phyloP scores from a whole-genome alignment of 2,888 invertebrate genomes.

The Acleris emargana region DNA sequence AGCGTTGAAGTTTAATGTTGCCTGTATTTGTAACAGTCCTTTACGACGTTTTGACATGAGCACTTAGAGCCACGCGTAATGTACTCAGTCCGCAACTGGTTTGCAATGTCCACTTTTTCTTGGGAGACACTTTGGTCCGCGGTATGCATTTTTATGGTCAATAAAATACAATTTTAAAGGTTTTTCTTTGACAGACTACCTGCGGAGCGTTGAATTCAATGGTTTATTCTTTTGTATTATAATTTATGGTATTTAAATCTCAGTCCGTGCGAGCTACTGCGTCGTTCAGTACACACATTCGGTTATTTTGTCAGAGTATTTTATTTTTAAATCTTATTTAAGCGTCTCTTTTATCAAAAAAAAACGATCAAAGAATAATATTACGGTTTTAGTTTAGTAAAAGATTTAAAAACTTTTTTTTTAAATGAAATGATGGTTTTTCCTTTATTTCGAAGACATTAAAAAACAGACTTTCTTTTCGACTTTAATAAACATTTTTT shows the following conservation, averaged over 20 bases:
- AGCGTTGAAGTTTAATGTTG: slow-evolving; percentile 27
- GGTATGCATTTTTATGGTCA: slow-evolving; percentile 32
- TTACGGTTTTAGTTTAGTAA: too few species aligned
- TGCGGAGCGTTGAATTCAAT: slow-evolving; percentile 29
- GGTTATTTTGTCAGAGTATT: not conserved
- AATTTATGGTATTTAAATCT: slow-evolving; percentile 30
- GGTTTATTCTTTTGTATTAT: slow-evolving; percentile 16
- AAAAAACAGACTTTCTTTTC: too few species aligned
- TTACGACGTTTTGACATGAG: slow-evolving; percentile 36
- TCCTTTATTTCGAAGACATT: too few species aligned
- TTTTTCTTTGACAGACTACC: slow-evolving; percentile 27
- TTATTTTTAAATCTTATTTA: not conserved
- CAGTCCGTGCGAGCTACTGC: slow-evolving; percentile 5
- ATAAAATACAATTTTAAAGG: slow-evolving; percentile 31
- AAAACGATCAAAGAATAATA: too few species aligned
- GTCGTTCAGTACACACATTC: too few species aligned
- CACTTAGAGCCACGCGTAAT: slow-evolving; percentile 46
- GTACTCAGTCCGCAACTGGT: slow-evolving; percentile 47
- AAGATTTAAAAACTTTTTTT: too few species aligned
- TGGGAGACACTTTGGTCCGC: slow-evolving; percentile 33
- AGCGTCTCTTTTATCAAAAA: too few species aligned
- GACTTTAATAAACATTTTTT: too few species aligned
- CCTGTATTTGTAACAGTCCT: slow-evolving; percentile 24
- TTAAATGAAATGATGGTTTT: too few species aligned
- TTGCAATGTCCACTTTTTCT: slow-evolving; percentile 37